Conservation (phyloP, 2,113 vertebrate genomes). For the Chelonoidis abingdonii region DNA sequence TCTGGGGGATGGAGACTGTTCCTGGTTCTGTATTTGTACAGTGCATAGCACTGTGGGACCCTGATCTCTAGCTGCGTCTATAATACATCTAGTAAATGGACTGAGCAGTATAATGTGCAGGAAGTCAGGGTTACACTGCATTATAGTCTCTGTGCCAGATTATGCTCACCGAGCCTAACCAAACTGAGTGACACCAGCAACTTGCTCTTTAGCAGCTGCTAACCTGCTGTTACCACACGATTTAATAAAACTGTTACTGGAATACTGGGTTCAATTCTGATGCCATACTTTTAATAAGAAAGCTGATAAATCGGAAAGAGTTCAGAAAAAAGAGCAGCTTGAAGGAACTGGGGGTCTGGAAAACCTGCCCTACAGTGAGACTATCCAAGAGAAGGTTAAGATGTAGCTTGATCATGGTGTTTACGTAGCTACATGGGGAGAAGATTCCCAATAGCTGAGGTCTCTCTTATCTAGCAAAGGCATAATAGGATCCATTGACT, state of each 20-base stretch:
- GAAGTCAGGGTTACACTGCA: background rate
- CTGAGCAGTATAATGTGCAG: background rate
- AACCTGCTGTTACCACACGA: background rate
- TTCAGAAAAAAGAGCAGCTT: background rate
- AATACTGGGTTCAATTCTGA: background rate
- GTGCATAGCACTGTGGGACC: background rate
- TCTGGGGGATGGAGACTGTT: background rate
- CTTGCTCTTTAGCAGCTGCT: background rate
- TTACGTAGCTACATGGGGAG: background rate
- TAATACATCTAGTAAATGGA: fast-evolving
- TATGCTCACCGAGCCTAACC: background rate
- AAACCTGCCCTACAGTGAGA: background rate
- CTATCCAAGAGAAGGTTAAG: background rate
- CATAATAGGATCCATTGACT: background rate
- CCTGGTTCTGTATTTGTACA: background rate
- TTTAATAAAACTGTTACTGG: background rate
- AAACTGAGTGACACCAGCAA: background rate
- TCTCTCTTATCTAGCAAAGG: background rate
- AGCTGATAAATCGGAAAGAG: background rate
- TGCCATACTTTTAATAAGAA: background rate
- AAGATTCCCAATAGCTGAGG: background rate
- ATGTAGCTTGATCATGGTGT: background rate
- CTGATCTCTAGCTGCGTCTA: fast-evolving
- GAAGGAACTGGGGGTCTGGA: background rate
- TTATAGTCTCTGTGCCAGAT: background rate